phyloP scores from a whole-genome alignment of 2,888 invertebrate species.

The Hyles lineata region DNA sequence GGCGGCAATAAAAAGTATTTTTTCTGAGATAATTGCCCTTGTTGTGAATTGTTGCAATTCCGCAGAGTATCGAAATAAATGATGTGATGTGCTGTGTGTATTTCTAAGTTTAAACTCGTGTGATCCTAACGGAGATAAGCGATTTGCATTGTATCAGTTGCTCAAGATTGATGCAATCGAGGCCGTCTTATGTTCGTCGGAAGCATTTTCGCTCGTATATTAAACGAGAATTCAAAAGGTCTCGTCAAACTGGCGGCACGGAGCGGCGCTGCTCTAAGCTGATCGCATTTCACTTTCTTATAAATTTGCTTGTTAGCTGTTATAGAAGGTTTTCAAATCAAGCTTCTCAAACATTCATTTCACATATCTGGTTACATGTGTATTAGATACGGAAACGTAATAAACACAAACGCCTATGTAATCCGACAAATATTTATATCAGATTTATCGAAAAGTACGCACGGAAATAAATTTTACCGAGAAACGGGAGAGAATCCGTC shows the following conservation, averaged over 20 bases:
- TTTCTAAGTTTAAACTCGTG: slow-evolving; percentile 8
- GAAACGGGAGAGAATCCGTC: slow-evolving; percentile 34
- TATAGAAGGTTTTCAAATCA: not conserved
- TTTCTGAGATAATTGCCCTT: not conserved
- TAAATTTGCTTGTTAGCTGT: not conserved
- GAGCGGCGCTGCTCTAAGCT: not conserved
- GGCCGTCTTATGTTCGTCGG: slow-evolving; percentile 11
- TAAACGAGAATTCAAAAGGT: slow-evolving; percentile 15
- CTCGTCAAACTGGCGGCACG: not conserved
- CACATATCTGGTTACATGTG: slow-evolving; percentile 4
- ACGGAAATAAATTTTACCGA: slow-evolving; percentile 22
- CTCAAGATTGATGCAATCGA: slow-evolving; percentile 26
- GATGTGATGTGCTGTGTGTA: not conserved
- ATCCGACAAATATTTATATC: slow-evolving; percentile 17
- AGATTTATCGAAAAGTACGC: not conserved
- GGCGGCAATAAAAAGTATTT: not conserved
- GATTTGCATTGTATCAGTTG: slow-evolving; percentile 13
- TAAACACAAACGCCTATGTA: slow-evolving; percentile 18
- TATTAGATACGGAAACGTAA: slow-evolving; percentile 12
- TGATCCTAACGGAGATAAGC: slow-evolving; percentile 14
- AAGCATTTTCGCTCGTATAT: slow-evolving; percentile 8
- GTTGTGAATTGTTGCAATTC: too few species aligned
- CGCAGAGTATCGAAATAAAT: not conserved
- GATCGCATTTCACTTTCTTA: not conserved
- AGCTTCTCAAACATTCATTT: not conserved